phyloP scores from a whole-genome alignment of 2,113 vertebrate genomes.

The Gnathochromis pfefferi region DNA sequence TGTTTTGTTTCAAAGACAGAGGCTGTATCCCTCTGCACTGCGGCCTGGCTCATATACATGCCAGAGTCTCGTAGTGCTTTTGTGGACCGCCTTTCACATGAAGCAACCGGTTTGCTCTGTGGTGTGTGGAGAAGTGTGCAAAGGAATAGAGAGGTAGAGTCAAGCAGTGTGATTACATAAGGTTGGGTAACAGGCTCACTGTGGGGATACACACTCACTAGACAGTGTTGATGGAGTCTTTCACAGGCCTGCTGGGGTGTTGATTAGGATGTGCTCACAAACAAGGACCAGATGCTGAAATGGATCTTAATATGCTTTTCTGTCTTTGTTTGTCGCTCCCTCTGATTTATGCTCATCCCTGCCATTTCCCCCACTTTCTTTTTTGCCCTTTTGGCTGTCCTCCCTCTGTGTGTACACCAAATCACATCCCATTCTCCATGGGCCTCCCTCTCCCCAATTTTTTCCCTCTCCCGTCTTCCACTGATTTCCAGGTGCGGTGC shows the following conservation, averaged over 20 bases:
- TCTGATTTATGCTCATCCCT: not conserved
- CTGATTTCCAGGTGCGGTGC: conserved; percentile 83
- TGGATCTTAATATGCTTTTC: conserved; percentile 29
- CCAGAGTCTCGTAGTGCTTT: not conserved
- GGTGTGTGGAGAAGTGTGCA: not conserved
- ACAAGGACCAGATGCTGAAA: conserved; percentile 52
- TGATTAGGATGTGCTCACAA: conserved; percentile 57
- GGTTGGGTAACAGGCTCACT: conserved; percentile 39
- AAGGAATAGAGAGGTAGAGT: not conserved
- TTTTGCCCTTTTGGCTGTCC: not conserved
- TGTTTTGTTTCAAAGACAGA: conserved; percentile 10
- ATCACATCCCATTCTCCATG: not conserved
- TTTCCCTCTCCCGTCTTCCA: not conserved
- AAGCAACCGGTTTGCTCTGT: not conserved
- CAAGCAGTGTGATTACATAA: conserved; percentile 46
- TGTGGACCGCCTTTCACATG: conserved; percentile 7
- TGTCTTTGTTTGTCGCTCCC: not conserved
- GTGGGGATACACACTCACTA: conserved; percentile 43
- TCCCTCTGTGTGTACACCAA: not conserved
- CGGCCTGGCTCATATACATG: not conserved
- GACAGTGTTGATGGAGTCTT: conserved; percentile 64
- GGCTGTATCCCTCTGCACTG: conserved; percentile 11
- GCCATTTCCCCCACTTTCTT: not conserved
- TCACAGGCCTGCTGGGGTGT: conserved; percentile 61
- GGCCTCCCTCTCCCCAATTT: no score